Conservation (phyloP, 2,797 vertebrate species). For the Antrozous pallidus region DNA sequence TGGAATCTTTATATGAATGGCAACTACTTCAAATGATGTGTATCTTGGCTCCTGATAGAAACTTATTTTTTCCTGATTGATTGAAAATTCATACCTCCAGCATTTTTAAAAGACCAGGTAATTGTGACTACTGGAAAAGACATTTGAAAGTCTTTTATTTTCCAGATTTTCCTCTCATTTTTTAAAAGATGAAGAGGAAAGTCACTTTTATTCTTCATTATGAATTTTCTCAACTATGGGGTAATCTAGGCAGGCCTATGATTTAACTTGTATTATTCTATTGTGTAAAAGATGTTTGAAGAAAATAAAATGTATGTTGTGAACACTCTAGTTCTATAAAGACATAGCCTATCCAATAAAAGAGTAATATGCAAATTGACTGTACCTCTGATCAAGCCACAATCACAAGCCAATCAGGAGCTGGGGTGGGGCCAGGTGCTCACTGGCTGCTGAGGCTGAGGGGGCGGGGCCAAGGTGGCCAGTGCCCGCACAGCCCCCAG, state of each 20-base stretch:
- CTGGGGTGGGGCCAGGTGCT: no score
- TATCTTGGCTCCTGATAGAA: neutral
- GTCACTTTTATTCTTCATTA: neutral
- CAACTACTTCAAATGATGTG: neutral
- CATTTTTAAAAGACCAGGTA: slow-evolving; percentile 45
- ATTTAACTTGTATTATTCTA: neutral
- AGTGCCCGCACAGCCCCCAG: no score
- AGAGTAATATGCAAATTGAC: no score
- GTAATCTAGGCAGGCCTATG: neutral
- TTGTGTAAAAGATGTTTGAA: slow-evolving; percentile 16
- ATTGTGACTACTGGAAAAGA: slow-evolving; percentile 24
- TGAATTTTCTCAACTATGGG: neutral
- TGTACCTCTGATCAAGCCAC: no score
- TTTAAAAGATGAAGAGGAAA: slow-evolving; percentile 12
- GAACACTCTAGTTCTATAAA: neutral
- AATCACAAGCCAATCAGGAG: no score
- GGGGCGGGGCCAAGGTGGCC: no score
- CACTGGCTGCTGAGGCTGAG: no score
- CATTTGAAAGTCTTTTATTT: slow-evolving; percentile 18
- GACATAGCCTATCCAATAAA: no score
- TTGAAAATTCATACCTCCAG: neutral
- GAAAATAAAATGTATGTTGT: neutral
- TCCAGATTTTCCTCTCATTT: slow-evolving; percentile 18
- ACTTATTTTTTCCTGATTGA: slow-evolving; percentile 40
- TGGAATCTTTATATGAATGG: slow-evolving; percentile 12